Conservation (phyloP, 1,140 invertebrate species). For the Harlomillsia oculata region DNA sequence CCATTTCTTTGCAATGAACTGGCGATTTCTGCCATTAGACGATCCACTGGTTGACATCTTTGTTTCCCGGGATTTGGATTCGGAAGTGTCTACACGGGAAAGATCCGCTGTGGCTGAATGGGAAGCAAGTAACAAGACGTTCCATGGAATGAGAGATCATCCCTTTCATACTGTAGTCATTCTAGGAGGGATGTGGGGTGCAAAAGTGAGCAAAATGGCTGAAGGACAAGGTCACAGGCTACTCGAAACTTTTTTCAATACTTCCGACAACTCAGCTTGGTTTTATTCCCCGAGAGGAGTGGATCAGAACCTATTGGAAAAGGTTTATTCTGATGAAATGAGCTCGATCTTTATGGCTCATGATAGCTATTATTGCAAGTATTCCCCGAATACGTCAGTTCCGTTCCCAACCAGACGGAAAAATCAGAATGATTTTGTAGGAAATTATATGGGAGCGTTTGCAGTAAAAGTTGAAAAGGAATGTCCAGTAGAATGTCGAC, state of each 20-base stretch:
- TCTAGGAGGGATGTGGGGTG: slow-evolving; percentile 7
- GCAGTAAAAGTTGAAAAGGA: neutral
- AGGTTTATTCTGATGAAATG: neutral
- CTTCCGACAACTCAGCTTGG: neutral
- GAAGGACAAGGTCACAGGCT: neutral
- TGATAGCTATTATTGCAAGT: slow-evolving; percentile 11
- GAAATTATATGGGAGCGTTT: neutral
- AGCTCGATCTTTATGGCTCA: neutral
- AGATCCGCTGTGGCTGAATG: slow-evolving; percentile 32
- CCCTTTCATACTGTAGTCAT: slow-evolving; percentile 8
- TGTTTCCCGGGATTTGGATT: slow-evolving; percentile 32
- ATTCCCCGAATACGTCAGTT: neutral
- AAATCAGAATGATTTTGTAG: neutral
- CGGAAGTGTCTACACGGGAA: slow-evolving; percentile 24
- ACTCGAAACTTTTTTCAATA: neutral
- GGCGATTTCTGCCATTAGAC: slow-evolving; percentile 32
- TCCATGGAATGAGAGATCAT: slow-evolving; percentile 37
- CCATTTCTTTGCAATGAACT: slow-evolving; percentile 22
- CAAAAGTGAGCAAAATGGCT: neutral
- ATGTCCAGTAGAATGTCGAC: neutral
- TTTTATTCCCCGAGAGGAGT: neutral
- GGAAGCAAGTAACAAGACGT: slow-evolving; percentile 27
- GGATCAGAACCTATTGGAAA: slow-evolving; percentile 1
- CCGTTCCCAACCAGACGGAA: slow-evolving; percentile 5
- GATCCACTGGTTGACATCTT: slow-evolving; percentile 32